phyloP scores from a whole-genome alignment of 2,797 vertebrate genomes.

The Atherinosoma microstoma region DNA sequence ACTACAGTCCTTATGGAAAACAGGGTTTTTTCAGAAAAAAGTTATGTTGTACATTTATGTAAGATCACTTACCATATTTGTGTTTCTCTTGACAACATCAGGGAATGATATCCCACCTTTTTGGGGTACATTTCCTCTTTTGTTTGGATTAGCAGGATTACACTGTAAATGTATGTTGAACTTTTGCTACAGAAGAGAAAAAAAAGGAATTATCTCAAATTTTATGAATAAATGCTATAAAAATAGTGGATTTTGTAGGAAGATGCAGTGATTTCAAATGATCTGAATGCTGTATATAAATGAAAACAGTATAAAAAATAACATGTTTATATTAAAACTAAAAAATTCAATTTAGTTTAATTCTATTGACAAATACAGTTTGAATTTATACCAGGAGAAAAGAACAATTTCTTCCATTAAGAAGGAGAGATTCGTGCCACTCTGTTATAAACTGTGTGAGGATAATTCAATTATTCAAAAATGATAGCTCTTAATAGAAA shows the following conservation, averaged over 20 bases:
- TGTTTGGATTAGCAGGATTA: slow-evolving; percentile 30
- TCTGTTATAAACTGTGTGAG: too few species aligned
- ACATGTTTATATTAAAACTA: not conserved
- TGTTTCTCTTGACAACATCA: slow-evolving; percentile 75
- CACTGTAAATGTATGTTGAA: slow-evolving; percentile 73
- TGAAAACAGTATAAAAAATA: not conserved
- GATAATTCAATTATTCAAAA: too few species aligned
- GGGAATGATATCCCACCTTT: slow-evolving; percentile 83
- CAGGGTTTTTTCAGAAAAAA: not conserved
- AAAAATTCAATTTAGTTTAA: too few species aligned
- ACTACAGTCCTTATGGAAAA: slow-evolving; percentile 14
- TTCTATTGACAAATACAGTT: not conserved
- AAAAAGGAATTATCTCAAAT: not conserved
- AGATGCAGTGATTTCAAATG: not conserved
- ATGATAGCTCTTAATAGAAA: too few species aligned
- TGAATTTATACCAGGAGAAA: not conserved
- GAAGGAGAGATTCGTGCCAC: too few species aligned
- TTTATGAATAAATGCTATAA: not conserved
- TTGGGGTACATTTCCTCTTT: slow-evolving; percentile 75
- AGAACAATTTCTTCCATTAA: too few species aligned
- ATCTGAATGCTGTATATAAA: not conserved
- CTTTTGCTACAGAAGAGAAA: slow-evolving; percentile 80
- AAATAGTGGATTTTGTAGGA: not conserved
- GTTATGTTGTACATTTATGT: not conserved
- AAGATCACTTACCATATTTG: slow-evolving; percentile 81